Percentiles rank a stretch among this genome's conserved stretches.
Evolutionary conservation across 2,797 vertebrate genomes (phyloP).

Genomic region (Coranthus polyacanthus): DNA sequence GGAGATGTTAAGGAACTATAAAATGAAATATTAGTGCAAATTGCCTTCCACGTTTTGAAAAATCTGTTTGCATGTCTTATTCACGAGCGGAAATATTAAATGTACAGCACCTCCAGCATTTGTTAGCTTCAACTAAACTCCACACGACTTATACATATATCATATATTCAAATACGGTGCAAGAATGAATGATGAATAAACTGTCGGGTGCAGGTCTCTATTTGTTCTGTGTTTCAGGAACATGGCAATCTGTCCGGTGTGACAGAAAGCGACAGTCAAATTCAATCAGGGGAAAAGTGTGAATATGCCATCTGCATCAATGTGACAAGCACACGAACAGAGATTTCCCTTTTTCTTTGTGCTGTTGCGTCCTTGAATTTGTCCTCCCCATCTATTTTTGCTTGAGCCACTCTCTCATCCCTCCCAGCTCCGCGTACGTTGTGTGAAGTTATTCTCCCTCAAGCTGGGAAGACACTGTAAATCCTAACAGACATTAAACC

Average conservation of each 20-base stretch:
- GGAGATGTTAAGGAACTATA: background rate
- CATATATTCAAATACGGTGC: background rate
- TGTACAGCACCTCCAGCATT: too few relatives aligned
- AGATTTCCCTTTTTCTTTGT: slow-evolving; percentile 24
- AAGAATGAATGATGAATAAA: slow-evolving; percentile 26
- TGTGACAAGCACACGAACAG: slow-evolving; percentile 8
- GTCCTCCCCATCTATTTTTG: slow-evolving; percentile 25
- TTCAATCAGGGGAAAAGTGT: slow-evolving; percentile 24
- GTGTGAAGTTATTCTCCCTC: slow-evolving; percentile 26
- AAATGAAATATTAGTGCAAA: background rate
- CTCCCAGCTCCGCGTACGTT: slow-evolving; percentile 16
- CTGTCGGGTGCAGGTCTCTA: slow-evolving; percentile 3
- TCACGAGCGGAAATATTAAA: background rate
- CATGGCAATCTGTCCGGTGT: slow-evolving; percentile 11
- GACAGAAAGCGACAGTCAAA: slow-evolving; percentile 31
- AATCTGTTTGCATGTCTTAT: background rate
- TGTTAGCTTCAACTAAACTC: background rate
- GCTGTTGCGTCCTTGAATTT: slow-evolving; percentile 35
- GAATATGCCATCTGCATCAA: slow-evolving; percentile 39
- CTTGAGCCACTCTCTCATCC: background rate
- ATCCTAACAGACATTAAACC: slow-evolving; percentile 38
- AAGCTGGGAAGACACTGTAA: slow-evolving; percentile 18
- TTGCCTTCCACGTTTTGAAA: background rate
- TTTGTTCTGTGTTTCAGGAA: background rate
- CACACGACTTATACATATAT: background rate